A percentile compares a stretch with the other conserved stretches of the same genome.
Evolutionary conservation across 2,113 vertebrate genomes (phyloP).

Genomic region (Heterotis niloticus): DNA sequence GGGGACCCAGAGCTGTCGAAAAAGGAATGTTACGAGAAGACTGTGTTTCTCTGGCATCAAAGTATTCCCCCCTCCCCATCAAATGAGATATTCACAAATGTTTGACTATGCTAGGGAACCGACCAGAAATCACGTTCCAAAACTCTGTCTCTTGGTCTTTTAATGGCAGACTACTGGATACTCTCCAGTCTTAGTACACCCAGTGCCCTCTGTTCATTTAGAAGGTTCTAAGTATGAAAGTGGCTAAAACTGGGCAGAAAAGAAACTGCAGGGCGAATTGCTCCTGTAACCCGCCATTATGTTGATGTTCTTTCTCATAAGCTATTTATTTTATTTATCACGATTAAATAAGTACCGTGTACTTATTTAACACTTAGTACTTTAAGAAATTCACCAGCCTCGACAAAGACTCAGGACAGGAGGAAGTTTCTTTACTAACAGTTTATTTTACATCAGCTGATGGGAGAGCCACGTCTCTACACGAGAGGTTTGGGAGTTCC

Average conservation of each 20-base stretch:
- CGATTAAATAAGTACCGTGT: too few relatives aligned
- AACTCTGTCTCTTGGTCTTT: constrained; percentile 1
- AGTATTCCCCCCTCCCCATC: not conserved
- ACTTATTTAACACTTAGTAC: too few relatives aligned
- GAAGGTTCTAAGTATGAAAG: not conserved
- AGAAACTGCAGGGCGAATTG: too few relatives aligned
- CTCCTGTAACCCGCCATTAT: too few relatives aligned
- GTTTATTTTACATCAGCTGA: too few relatives aligned
- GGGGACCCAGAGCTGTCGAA: not conserved
- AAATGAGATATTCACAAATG: not conserved
- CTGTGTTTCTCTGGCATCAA: constrained; percentile 13
- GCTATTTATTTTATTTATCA: too few relatives aligned
- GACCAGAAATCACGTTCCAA: not conserved
- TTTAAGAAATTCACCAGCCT: too few relatives aligned
- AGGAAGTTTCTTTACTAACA: too few relatives aligned
- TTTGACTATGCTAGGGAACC: constrained; percentile 1
- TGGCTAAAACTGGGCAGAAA: not conserved
- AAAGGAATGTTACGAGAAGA: not conserved
- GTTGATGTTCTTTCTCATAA: too few relatives aligned
- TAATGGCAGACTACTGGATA: not conserved
- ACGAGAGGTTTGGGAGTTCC: too few relatives aligned
- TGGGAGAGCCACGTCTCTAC: too few relatives aligned
- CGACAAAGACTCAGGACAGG: too few relatives aligned
- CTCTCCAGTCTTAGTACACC: not conserved
- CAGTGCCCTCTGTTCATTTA: not conserved